Evolutionary conservation across 64 coral and sea anemone genomes (phyloP).

Genomic region (Stichodactyla helianthus): DNA sequence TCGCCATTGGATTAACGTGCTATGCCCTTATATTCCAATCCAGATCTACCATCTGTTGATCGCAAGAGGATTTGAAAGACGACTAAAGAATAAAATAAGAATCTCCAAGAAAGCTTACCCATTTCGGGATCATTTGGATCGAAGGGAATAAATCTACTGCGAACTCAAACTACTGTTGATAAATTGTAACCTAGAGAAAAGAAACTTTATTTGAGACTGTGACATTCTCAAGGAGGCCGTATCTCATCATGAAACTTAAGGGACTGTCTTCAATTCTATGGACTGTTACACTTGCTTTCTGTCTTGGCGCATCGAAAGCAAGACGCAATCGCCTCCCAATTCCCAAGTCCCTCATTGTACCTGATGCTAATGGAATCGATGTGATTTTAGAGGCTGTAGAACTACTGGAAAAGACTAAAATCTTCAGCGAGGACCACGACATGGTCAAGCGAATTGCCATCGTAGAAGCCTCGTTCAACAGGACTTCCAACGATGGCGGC

Average conservation of each 20-base stretch:
- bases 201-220: neutral
- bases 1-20: neutral
- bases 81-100: neutral
- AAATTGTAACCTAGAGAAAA: neutral
- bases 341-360: slow-evolving; percentile 34
- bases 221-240: neutral
- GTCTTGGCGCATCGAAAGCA: neutral
- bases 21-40: neutral
- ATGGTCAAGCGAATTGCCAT: slow-evolving; percentile 89
- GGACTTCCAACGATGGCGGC: slow-evolving; percentile 65
- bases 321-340: slow-evolving; percentile 33
- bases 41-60: neutral
- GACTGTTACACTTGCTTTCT: neutral
- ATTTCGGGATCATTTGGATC: neutral
- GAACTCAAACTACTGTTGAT: neutral
- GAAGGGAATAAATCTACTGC: neutral
- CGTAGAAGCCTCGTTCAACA: slow-evolving; percentile 71
- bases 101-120: neutral
- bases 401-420: slow-evolving; percentile 39
- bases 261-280: neutral
- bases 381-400: slow-evolving; percentile 38
- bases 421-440: slow-evolving; percentile 78
- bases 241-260: neutral
- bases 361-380: slow-evolving; percentile 38
- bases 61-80: neutral